Conservation (phyloP, 2,888 invertebrate species). For the Lycaena phlaeas region DNA sequence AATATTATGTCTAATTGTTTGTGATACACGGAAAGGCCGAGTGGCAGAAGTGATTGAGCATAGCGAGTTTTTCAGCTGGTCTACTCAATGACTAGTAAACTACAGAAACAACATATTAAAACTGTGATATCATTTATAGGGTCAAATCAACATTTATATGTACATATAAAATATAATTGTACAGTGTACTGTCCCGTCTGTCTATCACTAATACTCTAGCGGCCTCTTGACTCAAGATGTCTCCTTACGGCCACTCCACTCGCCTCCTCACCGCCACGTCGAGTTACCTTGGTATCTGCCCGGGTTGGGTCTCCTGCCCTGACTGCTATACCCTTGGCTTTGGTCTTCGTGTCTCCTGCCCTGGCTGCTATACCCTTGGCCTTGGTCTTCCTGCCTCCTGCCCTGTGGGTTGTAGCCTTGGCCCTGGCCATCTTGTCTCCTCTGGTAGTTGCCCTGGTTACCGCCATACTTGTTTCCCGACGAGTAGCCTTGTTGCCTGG, state of each 20-base stretch:
- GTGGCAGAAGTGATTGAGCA: too few relatives aligned
- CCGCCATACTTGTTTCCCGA: slow-evolving; percentile 1
- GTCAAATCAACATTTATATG: too few relatives aligned
- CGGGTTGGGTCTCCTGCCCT: slow-evolving; percentile 17
- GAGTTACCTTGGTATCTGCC: slow-evolving; percentile 24
- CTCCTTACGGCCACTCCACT: background rate
- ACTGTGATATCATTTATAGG: too few relatives aligned
- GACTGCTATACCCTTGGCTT: slow-evolving; percentile 13
- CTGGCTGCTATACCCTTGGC: slow-evolving; percentile 8
- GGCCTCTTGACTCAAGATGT: background rate
- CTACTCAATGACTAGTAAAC: too few relatives aligned
- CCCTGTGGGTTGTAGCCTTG: slow-evolving; percentile 3
- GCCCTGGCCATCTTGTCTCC: slow-evolving; percentile 10
- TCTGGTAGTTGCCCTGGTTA: slow-evolving; percentile 10
- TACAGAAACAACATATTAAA: too few relatives aligned
- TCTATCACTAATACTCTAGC: too few relatives aligned
- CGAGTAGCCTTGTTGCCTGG: slow-evolving; percentile 16
- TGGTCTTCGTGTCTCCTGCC: slow-evolving; percentile 14
- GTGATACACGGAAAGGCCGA: too few relatives aligned
- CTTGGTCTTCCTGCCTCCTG: slow-evolving; percentile 11
- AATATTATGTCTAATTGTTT: too few relatives aligned
- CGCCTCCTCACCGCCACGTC: slow-evolving; percentile 22
- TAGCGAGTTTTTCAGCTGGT: too few relatives aligned
- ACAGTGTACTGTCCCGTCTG: too few relatives aligned
- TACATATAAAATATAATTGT: too few relatives aligned